Conservation (phyloP, 2,113 vertebrate genomes). For the Heptranchias perlo region DNA sequence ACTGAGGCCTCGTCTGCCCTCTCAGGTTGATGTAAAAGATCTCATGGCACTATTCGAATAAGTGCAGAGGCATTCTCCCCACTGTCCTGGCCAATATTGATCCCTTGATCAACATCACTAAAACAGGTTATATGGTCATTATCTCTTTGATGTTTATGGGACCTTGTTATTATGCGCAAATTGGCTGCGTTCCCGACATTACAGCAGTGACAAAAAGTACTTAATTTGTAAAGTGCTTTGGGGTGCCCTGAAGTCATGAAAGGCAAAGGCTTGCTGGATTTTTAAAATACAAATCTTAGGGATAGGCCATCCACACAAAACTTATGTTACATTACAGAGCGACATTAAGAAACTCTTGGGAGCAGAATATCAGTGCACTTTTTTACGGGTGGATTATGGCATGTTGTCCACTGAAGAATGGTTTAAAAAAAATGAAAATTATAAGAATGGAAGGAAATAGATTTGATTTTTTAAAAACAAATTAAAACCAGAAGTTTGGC, state of each 20-base stretch:
- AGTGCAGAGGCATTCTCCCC: background rate
- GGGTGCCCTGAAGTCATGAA: background rate
- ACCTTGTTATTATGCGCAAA: background rate
- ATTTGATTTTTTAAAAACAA: background rate
- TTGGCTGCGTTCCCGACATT: background rate
- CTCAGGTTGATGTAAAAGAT: background rate
- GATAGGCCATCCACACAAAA: background rate
- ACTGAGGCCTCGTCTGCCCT: background rate
- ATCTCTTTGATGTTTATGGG: background rate
- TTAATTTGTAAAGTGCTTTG: background rate
- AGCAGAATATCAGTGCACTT: background rate
- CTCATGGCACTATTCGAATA: background rate
- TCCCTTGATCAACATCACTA: background rate
- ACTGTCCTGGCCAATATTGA: background rate
- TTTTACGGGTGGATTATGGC: background rate
- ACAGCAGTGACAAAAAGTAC: background rate
- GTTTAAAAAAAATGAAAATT: background rate
- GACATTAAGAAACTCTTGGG: background rate
- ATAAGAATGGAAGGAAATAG: background rate
- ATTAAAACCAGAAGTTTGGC: conserved; percentile 14
- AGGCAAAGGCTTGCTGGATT: background rate
- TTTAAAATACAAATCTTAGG: background rate
- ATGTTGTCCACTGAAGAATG: background rate
- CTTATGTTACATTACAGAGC: background rate
- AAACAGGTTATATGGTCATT: background rate